These are phyloP conservation scores for Tipula lateralis DNA, from an alignment of 2,888 invertebrate species.

Conservation along the genomic window DNA sequence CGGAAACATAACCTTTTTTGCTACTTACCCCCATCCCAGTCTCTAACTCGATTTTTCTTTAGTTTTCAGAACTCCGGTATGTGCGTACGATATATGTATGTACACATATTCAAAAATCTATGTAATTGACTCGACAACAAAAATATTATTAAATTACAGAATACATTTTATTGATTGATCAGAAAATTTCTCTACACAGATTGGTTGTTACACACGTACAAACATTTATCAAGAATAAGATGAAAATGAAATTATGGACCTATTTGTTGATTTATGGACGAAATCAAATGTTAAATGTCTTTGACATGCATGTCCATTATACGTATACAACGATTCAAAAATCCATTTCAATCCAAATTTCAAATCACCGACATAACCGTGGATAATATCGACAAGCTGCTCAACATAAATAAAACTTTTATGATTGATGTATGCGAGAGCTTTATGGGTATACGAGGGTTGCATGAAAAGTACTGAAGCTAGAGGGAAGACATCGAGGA, in stretches of 20 bases:
- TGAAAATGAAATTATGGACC: background rate
- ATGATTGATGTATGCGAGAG: no score
- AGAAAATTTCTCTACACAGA: background rate
- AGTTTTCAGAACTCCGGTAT: background rate
- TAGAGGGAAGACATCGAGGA: no score
- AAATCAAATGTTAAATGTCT: background rate
- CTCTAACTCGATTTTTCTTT: background rate
- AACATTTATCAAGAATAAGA: background rate
- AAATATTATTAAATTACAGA: background rate
- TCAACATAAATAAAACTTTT: no score
- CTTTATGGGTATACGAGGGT: no score
- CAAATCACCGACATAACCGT: background rate
- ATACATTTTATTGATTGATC: background rate
- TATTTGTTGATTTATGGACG: background rate
- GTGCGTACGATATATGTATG: background rate
- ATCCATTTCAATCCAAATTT: background rate
- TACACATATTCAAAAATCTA: background rate
- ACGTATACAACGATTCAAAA: background rate
- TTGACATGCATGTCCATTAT: background rate
- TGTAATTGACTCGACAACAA: background rate
- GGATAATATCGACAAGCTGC: background rate
- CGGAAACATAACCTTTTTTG: background rate
- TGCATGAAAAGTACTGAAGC: no score
- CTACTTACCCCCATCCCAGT: no score
- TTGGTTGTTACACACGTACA: background rate